phyloP scores from a whole-genome alignment of 2,113 vertebrate species.

The Tauraco erythrolophus region DNA sequence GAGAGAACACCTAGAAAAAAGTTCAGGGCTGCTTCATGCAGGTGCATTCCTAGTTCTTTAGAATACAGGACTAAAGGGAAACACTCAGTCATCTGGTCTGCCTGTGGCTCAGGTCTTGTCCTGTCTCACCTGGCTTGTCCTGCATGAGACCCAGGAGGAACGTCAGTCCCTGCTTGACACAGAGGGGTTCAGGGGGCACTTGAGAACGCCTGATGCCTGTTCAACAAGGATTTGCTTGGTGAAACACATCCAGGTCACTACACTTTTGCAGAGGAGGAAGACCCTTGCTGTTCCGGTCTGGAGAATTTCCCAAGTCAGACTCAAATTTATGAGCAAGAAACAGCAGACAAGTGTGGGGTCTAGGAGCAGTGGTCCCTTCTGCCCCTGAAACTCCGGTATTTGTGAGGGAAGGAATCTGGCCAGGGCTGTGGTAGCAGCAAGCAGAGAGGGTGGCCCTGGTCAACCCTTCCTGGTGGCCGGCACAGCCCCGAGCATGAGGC shows the following conservation, averaged over 20 bases:
- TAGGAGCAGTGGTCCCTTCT: neutral
- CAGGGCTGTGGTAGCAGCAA: neutral
- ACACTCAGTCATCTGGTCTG: neutral
- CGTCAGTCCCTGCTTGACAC: neutral
- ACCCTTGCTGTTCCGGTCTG: neutral
- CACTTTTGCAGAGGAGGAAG: neutral
- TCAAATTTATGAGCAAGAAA: neutral
- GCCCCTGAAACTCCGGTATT: neutral
- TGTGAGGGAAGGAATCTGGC: neutral
- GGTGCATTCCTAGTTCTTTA: neutral
- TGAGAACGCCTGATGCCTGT: neutral
- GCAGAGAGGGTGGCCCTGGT: neutral
- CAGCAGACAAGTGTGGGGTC: neutral
- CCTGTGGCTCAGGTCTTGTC: neutral
- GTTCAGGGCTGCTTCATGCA: neutral
- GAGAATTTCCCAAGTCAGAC: neutral
- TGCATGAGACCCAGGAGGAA: neutral
- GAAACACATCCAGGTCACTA: neutral
- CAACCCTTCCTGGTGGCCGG: rapidly evolving
- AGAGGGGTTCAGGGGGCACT: neutral
- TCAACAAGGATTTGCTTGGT: neutral
- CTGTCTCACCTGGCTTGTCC: neutral
- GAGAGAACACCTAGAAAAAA: neutral
- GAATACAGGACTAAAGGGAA: neutral
- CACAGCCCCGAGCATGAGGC: neutral